These are phyloP conservation scores for Turritopsis rubra DNA, from an alignment of 30 jellyfish, hydroid and myxozoan genomes.

Conservation along the genomic window DNA sequence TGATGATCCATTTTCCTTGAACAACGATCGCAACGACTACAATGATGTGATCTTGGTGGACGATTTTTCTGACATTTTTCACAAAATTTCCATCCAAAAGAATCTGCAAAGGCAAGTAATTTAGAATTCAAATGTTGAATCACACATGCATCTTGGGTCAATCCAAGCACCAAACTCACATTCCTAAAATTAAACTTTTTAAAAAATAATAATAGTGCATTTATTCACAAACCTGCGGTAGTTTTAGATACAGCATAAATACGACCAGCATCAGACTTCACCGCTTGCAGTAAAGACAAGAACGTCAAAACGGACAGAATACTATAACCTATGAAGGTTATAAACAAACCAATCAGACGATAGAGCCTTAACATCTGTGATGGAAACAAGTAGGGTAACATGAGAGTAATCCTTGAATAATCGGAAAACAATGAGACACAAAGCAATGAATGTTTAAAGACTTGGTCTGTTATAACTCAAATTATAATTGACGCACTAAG, in stretches of 20 bases:
- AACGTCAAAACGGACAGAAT: not conserved
- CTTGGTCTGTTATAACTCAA: too few species aligned
- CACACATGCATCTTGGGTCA: too few species aligned
- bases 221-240: not conserved
- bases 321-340: not conserved
- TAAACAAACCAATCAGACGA: not conserved
- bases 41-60: slow-evolving; percentile 77
- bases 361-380: too few species aligned
- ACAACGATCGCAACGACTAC: slow-evolving; percentile 59
- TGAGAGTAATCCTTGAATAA: too few species aligned
- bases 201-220: too few species aligned
- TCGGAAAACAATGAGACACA: too few species aligned
- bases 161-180: too few species aligned
- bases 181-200: too few species aligned
- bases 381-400: too few species aligned
- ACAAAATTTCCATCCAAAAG: slow-evolving; percentile 63
- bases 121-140: not conserved
- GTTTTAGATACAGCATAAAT: not conserved
- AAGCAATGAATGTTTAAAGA: too few species aligned
- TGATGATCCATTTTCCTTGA: slow-evolving; percentile 73
- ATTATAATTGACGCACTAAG: too few species aligned
- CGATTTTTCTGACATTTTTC: slow-evolving; percentile 51
- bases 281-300: not conserved
- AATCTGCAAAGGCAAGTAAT: slow-evolving; percentile 22
- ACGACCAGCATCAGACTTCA: slow-evolving; percentile 14